phyloP scores from a whole-genome alignment of 2,797 vertebrate genomes.

The Galago senegalensis region DNA sequence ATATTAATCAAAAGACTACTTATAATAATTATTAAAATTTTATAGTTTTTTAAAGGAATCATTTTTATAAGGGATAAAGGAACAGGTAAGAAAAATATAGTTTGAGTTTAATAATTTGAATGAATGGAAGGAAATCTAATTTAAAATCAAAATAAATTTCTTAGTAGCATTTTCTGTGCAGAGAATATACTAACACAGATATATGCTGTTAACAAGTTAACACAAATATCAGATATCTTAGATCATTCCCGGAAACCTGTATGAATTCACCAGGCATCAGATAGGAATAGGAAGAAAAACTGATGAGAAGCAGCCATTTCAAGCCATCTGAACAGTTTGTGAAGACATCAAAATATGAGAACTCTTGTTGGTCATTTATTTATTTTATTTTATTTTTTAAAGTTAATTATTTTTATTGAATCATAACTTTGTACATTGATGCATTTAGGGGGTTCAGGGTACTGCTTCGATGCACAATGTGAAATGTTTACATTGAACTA shows the following conservation, averaged over 20 bases:
- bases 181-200: background rate
- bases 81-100: constrained; percentile 57
- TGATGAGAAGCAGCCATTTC: background rate
- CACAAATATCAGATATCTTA: background rate
- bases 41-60: constrained; percentile 34
- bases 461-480: no score
- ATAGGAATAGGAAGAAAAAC: background rate
- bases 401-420: no score
- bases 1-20: constrained; percentile 74
- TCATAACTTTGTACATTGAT: no score
- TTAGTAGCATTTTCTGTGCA: background rate
- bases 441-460: no score
- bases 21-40: constrained; percentile 63
- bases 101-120: constrained; percentile 51
- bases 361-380: background rate
- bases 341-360: background rate
- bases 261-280: background rate
- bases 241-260: background rate
- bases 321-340: background rate
- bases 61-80: constrained; percentile 48
- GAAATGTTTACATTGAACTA: no score
- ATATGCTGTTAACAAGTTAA: background rate
- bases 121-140: constrained; percentile 26
- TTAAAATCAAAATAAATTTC: constrained; percentile 40
- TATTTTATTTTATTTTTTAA: no score